Base-by-base conservation (phyloP, 53 echinoderm and acorn worm species). In the Paracentrotus lividus region DNA sequence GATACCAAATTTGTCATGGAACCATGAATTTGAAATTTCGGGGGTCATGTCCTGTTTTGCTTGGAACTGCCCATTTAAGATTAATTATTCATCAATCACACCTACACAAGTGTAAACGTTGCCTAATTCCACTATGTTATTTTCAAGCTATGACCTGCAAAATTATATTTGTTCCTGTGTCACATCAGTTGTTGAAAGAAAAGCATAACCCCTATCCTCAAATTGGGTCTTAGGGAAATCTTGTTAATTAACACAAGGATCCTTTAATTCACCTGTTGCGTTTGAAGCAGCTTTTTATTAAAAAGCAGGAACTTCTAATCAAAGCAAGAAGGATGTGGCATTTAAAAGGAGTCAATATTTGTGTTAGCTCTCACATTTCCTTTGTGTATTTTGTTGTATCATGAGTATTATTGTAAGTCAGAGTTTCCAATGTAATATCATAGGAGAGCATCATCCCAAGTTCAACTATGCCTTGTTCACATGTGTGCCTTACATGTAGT, bases 231-330 rank as follows among this genome's bases (percentile, higher is more conserved):
- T 45, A 12, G 29, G 47, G 81, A 81, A 81, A 81, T 45, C 49
- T 81, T 81, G 45, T 27, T 13, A 12, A 81, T 81, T 81, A n/a
- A 47, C 27, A 45, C 47, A 26, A 24, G 10, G n/a, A 45, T 81
- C 21, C 36, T 38, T 36, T 72, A 36, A 5, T 36, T 38, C 72
- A 40, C 72, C 72, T 5, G 5, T 16, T 72, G 5, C 12, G 47
- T 47, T 81, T 81, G 1, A 81, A 81, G 45, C 26, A 81, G 47
- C n/a, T n/a, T n/a, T n/a, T n/a, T n/a, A n/a, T n/a, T n/a, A 26
- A 47, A 27, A 81, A 24, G 43, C 45, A 81, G 81, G 81, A 81
- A 81, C 81, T 47, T 10, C 81, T 81, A 81, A 81, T 81, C 47
- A 47, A 24, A 77, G 26, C 12, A 23, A n/a, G n/a, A 26, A 81